A percentile compares a stretch with the other conserved stretches of the same genome.
Evolutionary conservation across 2,888 invertebrate species (phyloP).

Genomic region (Xestia ashworthii): DNA sequence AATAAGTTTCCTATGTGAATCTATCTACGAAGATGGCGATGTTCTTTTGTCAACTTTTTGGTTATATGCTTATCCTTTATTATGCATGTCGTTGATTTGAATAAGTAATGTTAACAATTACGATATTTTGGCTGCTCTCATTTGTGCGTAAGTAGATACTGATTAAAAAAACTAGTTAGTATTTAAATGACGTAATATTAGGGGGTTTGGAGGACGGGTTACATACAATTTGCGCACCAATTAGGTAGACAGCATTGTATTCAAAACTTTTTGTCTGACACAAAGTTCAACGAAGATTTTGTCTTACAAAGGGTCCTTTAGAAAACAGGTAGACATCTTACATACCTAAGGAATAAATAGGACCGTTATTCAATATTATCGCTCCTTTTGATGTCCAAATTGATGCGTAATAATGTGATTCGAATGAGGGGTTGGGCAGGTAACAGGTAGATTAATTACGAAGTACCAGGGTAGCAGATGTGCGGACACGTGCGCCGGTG

Average conservation of each 20-base stretch:
- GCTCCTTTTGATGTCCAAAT: slow-evolving; percentile 25
- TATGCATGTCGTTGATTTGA: neutral
- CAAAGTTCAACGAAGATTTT: neutral
- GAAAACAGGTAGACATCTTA: neutral
- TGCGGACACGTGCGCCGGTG: slow-evolving; percentile 76
- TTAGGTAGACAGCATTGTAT: neutral
- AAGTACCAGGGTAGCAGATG: slow-evolving; percentile 78
- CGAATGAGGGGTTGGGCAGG: slow-evolving; percentile 44
- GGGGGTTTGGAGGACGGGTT: neutral
- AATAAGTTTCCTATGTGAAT: slow-evolving; percentile 3
- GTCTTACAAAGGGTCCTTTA: neutral
- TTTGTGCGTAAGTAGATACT: neutral
- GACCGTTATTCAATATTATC: slow-evolving; percentile 11
- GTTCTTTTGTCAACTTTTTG: neutral
- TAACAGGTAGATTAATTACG: slow-evolving; percentile 78
- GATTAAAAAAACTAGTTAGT: slow-evolving; percentile 11
- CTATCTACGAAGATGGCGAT: neutral
- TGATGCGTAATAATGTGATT: slow-evolving; percentile 22
- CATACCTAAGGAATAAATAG: neutral
- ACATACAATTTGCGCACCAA: neutral
- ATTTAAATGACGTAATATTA: neutral
- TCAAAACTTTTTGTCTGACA: neutral
- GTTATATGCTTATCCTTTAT: neutral
- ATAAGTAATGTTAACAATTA: neutral
- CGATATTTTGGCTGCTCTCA: neutral